Evolutionary conservation across 2,113 vertebrate species (phyloP).

Genomic region (Chroicocephalus ridibundus): DNA sequence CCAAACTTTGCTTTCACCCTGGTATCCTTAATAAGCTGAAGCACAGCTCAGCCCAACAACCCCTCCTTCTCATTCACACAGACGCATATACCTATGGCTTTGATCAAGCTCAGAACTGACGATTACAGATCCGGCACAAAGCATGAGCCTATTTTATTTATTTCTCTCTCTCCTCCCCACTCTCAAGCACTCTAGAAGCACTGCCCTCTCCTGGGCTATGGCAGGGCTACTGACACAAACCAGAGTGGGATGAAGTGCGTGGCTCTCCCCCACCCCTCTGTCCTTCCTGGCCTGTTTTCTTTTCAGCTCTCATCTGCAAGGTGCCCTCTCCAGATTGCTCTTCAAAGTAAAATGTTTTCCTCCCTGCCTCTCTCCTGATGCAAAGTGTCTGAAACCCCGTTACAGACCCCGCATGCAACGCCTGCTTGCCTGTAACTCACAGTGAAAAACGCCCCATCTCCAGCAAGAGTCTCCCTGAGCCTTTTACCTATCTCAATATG

Average conservation of each 20-base stretch:
- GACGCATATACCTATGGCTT: not conserved
- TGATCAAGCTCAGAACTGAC: not conserved
- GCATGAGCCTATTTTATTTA: not conserved
- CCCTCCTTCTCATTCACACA: not conserved
- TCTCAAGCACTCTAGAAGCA: not conserved
- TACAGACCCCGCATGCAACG: not conserved
- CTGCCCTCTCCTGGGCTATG: not conserved
- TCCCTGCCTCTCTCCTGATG: slow-evolving; percentile 2
- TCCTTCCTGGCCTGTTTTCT: not conserved
- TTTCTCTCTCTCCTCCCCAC: not conserved
- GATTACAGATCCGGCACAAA: not conserved
- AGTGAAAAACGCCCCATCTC: slow-evolving; percentile 46
- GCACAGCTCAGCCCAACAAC: not conserved
- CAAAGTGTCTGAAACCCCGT: not conserved
- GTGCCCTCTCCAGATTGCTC: slow-evolving; percentile 40
- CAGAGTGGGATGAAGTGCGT: not conserved
- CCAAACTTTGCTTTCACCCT: not conserved
- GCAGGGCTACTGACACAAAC: not conserved
- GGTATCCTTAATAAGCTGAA: not conserved
- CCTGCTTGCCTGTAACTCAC: slow-evolving; percentile 4
- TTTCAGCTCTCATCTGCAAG: not conserved
- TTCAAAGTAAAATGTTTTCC: slow-evolving; percentile 29
- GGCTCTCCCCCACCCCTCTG: not conserved
- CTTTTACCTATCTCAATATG: slow-evolving; percentile 32
- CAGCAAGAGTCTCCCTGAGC: slow-evolving; percentile 5